Conservation (phyloP, 2,888 invertebrate species). For the Seladonia tumulorum region DNA sequence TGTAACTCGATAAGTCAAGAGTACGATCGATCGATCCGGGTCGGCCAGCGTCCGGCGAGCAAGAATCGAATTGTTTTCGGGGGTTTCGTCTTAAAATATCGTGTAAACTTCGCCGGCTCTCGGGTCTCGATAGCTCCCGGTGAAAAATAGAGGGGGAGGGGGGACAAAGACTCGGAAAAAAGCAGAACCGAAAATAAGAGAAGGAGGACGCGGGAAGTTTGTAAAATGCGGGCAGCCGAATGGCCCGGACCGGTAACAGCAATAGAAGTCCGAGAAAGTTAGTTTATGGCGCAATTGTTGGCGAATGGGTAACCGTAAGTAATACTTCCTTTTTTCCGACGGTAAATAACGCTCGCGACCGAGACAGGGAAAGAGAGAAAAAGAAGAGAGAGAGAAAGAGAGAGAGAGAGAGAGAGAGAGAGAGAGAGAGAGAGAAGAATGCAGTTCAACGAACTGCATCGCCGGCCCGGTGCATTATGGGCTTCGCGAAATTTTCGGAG, state of each 20-base stretch:
- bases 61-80: conserved; percentile 20
- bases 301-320: conserved; percentile 40
- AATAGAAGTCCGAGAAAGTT: conserved; percentile 62
- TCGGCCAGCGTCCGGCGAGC: background rate
- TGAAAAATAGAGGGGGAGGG: background rate
- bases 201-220: conserved; percentile 28
- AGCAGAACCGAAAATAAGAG: conserved; percentile 3
- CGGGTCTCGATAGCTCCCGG: background rate
- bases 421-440: background rate
- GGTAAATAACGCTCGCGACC: conserved; percentile 31
- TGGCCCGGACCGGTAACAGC: conserved; percentile 20
- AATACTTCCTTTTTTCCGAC: conserved; percentile 45
- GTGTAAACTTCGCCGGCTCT: background rate
- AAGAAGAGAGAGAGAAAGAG: background rate
- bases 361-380: background rate
- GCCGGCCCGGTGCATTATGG: conserved; percentile 1
- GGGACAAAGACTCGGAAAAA: background rate
- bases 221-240: conserved; percentile 51
- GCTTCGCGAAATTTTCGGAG: conserved; percentile 1
- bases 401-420: background rate
- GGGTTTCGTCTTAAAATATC: conserved; percentile 16
- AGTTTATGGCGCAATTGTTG: conserved; percentile 41
- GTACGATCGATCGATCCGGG: background rate
- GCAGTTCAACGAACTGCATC: conserved; percentile 26
- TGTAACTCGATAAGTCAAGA: background rate